Base-by-base conservation (phyloP, 2,888 invertebrate species). In the Cataglyphis livida region DNA sequence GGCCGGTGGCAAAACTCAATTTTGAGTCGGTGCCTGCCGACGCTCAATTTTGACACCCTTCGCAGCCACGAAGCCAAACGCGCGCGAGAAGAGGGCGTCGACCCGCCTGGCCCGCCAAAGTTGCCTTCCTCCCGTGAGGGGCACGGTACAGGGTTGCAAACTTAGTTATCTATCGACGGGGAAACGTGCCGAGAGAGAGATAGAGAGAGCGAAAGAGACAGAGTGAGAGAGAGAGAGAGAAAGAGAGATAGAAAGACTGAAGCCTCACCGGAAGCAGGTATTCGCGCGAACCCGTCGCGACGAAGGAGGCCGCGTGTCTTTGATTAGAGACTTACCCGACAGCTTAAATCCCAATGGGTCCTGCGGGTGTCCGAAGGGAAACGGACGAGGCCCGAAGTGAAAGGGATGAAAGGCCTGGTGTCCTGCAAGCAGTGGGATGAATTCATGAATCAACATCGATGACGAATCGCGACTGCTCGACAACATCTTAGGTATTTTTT, bases 331-430 rank as follows among this genome's bases (percentile, higher is more conserved):
- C 96, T 96, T 96, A 98, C 98, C 98, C 95, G 97, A 97, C 91
- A 98, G 95, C 95, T 98, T 98, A 95, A 98, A 98, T 89, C 98
- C 97, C 93, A 98, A 95, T 3, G 97, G 97, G 94, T 98, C 98
- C 76, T 98, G 97, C 66, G 97, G 97, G 83, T 94, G 95, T 82
- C 95, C 95, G 87, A 95, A 95, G 68, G 95, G 95, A 94, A 98
- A 98, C 86, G 97, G 96, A 89, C 97, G 96, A 48, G 98, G 98
- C 83, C 98, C 98, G 94, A 98, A 98, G 92, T 98, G 98, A 95
- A 98, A 98, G 83, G 98, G 98, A 95, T 98, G 98, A 95, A 98
- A 98, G 86, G 97, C 97, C 93, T 97, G 98, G 94, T 98, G 98
- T 86, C 98, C 96, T 95, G 93, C 84, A 93, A 93, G 85, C 21